Evolutionary conservation across 2,888 invertebrate species (phyloP), one percentile per base, ranked within the genome.

Genomic region (Acrocyrtus sp.): DNA sequence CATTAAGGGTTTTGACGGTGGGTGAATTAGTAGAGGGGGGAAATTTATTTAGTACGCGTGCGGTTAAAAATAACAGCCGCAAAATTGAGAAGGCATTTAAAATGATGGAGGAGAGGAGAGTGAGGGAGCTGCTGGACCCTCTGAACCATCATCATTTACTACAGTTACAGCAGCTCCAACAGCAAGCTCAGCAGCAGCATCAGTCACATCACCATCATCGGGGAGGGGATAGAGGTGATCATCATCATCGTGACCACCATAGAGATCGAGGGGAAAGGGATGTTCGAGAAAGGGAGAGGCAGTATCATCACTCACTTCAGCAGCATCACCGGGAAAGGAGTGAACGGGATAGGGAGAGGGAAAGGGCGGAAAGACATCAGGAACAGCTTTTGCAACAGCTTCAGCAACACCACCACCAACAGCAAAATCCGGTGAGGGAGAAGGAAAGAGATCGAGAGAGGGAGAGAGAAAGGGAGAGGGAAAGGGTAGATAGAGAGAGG

Each of bases 51-150:
- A 8, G 34, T 34, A 34, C 12, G 34, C 5, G 6, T 8, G 34
- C 12, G 34, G 34, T 34, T 8, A 34, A 34, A 34, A 34, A 34
- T 34, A 34, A n/a, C n/a, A n/a, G n/a, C n/a, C n/a, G n/a, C 34
- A 34, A 34, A 34, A 34, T 34, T 34, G 34, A 34, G 34, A 51
- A 51, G 24, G 45, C 45, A 24, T 26, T 45, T 22, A 70, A 61
- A 22, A 70, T 70, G 70, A 39, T 70, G 63, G 70, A 70, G 48
- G 70, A 70, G 58, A 57, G 70, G 53, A 17, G 70, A 45, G 63
- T 70, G 53, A 41, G 65, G 6, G 65, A 65, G 45, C 43, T 70
- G 57, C 43, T 70, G 63, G 70, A 70, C 27, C 70, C 70, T 12
- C 57, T 57, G 10, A 61, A 70, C 26, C 70, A 70, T 48, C 70